Conservation (phyloP, 2,797 vertebrate genomes). For the Manis pentadactyla region DNA sequence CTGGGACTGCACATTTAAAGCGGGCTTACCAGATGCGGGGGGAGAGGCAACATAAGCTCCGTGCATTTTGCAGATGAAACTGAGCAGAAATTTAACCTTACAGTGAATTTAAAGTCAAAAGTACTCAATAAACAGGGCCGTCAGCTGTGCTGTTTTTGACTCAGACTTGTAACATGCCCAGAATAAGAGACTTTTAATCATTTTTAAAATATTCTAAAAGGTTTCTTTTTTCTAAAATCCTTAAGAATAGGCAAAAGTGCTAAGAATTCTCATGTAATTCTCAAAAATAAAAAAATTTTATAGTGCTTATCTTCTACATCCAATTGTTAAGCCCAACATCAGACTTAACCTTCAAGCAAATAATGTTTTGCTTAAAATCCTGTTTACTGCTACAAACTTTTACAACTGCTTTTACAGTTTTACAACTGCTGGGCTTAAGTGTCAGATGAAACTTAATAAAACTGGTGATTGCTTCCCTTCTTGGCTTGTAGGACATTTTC, state of each 20-base stretch:
- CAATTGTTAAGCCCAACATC: slow-evolving; percentile 23
- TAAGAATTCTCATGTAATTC: slow-evolving; percentile 12
- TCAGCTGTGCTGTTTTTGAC: not conserved
- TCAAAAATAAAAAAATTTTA: not conserved
- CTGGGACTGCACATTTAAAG: not conserved
- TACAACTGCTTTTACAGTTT: slow-evolving; percentile 3
- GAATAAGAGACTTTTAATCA: not conserved
- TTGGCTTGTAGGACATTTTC: not conserved
- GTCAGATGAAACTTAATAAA: slow-evolving; percentile 45
- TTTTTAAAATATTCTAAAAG: slow-evolving; percentile 20
- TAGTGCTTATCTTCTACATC: not conserved
- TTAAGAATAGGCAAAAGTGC: not conserved
- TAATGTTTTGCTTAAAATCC: slow-evolving; percentile 28
- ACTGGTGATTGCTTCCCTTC: not conserved
- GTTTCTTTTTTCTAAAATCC: slow-evolving; percentile 2
- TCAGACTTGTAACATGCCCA: not conserved
- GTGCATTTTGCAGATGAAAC: not conserved
- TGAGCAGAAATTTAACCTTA: not conserved
- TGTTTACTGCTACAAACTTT: slow-evolving; percentile 29
- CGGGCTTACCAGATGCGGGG: no score
- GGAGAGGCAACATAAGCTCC: not conserved
- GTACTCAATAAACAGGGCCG: not conserved
- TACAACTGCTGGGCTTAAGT: not conserved
- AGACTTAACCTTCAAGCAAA: slow-evolving; percentile 35
- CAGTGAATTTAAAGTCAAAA: not conserved